Evolutionary conservation across 92 coral and sea anemone genomes (phyloP).

Genomic region (Epizoanthus rinbou): DNA sequence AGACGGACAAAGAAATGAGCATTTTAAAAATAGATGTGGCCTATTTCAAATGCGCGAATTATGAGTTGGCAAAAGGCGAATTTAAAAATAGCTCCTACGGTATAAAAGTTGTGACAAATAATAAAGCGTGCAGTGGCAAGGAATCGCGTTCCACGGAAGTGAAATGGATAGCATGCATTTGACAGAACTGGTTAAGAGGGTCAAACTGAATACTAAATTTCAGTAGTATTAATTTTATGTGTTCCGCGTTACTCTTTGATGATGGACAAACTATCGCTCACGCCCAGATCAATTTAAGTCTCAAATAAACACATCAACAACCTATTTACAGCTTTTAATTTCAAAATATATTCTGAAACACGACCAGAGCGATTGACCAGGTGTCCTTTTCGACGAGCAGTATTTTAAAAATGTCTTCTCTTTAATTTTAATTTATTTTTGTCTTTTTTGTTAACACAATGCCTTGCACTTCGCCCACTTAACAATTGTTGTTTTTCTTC

Average conservation of each 20-base stretch:
- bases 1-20: neutral
- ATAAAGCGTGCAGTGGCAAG: neutral
- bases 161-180: constrained; percentile 37
- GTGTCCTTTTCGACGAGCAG: too few relatives aligned
- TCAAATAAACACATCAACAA: neutral
- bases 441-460: neutral
- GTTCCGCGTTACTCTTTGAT: neutral
- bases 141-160: constrained; percentile 44
- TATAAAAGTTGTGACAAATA: neutral
- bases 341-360: neutral
- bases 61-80: neutral
- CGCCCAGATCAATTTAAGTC: constrained; percentile 10
- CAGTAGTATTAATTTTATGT: neutral
- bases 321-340: neutral
- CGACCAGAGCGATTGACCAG: too few relatives aligned
- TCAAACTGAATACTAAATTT: neutral
- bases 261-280: neutral
- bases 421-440: neutral
- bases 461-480: neutral
- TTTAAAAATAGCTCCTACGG: constrained; percentile 16
- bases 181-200: neutral
- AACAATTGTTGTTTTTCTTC: neutral
- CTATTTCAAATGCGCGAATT: neutral
- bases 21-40: constrained; percentile 2
- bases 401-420: too few relatives aligned